Evolutionary conservation across 2,888 invertebrate species (phyloP), one percentile per base, ranked within the genome.

Genomic region (Acanthopleura granulata): DNA sequence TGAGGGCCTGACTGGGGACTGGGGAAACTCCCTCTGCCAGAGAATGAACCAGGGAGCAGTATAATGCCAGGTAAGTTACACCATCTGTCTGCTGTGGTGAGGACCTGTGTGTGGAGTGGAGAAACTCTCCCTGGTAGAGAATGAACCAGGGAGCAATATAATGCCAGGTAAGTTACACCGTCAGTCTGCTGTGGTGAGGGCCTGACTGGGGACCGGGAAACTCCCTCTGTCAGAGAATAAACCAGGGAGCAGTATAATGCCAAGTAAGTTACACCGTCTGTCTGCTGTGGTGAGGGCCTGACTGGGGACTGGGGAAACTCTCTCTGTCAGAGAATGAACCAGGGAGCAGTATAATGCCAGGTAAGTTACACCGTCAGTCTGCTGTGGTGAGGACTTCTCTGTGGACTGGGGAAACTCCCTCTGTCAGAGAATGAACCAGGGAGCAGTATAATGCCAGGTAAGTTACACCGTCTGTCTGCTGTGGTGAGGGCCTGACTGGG

Each of bases 221-320:
- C 92, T 99, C 0, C 93, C 93, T 78, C 93, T 99, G 83, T 99
- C 99, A 0, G 99, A 98, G 92, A 99, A 99, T 90, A 99, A 99
- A 89, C 99, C 99, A 0, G 99, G 99, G 1, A 97, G 97, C 87
- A 98, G 98, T n/a, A 99, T 99, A 83, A 99, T 99, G 99, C 99
- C 99, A 29, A 99, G 95, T 93, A 84, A 88, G 78, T 66, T 6
- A 57, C 9, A 6, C 16, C 91, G 92, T 93, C 74, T 92, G 95
- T 83, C 93, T 99, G 87, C 92, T 99, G 79, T 99, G 96, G 0
- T 98, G 98, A 0, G 99, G 99, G 0, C 99, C 99, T 0, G 93
- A 99, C 30, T 98, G 98, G 88, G 99, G 99, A 0, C 92, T 99
- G 0, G 98, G 95, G 0, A 99, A 99, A 91, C 92, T 99, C 0